phyloP scores from a whole-genome alignment of 2,113 vertebrate genomes.

The Panthera leo region DNA sequence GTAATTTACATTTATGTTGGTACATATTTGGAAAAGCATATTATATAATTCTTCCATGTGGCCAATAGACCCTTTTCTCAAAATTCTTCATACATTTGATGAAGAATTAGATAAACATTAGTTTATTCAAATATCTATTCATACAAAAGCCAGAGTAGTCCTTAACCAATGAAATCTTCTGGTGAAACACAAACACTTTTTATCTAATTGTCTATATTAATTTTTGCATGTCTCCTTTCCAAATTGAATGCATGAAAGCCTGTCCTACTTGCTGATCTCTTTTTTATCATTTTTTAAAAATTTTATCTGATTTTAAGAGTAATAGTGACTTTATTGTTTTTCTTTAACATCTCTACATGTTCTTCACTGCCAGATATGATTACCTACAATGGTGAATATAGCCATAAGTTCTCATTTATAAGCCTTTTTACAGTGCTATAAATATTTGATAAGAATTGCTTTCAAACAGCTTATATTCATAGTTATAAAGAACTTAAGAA shows the following conservation, averaged over 20 bases:
- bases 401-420: background rate
- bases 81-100: background rate
- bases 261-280: background rate
- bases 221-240: background rate
- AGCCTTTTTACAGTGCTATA: background rate
- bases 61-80: background rate
- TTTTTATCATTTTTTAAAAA: background rate
- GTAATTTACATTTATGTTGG: background rate
- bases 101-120: background rate
- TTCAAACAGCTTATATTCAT: background rate
- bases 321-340: background rate
- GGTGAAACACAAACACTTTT: background rate
- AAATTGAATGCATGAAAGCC: background rate
- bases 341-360: background rate
- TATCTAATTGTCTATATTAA: background rate
- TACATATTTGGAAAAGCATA: background rate
- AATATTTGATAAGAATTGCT: background rate
- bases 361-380: background rate
- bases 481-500: background rate
- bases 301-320: background rate
- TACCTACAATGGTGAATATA: background rate
- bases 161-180: background rate
- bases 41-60: background rate
- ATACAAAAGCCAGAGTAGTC: background rate
- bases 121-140: background rate